Evolutionary conservation across 2,797 vertebrate species (phyloP), one percentile per base, ranked within the genome.

Genomic region (Mormyrus hasselquistii): DNA sequence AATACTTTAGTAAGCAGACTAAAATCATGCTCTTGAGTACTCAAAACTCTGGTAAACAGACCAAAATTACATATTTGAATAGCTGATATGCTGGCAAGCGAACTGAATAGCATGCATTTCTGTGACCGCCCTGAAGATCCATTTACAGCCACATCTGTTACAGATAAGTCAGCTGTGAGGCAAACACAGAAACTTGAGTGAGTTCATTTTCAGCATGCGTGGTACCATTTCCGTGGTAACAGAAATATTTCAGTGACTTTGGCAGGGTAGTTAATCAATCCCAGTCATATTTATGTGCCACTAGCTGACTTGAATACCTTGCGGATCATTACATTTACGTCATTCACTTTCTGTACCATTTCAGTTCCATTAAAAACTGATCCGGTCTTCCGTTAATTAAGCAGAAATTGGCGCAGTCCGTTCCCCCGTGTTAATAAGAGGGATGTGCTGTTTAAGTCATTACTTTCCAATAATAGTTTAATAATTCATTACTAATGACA

Each of bases 381-480:
- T 92, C 91, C 89, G 89, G 86, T 89, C 62, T 57, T 90, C 89
- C 92, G 90, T 93, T 88, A 92, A 93, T 90, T 89, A 59, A 90
- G 86, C 86, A 52, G 87, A 88, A 90, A 91, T 89, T 88, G 89
- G 88, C 88, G 91, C 91, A 87, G 89, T 57, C 89, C 92, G 91
- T n/a, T 87, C 57, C 83, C 59, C 86, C 62, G 76, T 34, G 87
- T 73, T 92, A 91, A 92, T 93, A 89, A 93, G 92, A 90, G 52
- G 87, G 49, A 92, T 91, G 88, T 90, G 87, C 86, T 86, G n/a
- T 62, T 59, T 82, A 86, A 90, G 89, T 91, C 94, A 94, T 94
- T 92, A 92, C 87, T 90, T 92, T 47, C 91, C 90, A 90, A 92
- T 91, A 87, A 90, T 91, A 91, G 91, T 92, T 92, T 91, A 89